Conservation (phyloP, 2,797 vertebrate species). For the Masticophis lateralis region DNA sequence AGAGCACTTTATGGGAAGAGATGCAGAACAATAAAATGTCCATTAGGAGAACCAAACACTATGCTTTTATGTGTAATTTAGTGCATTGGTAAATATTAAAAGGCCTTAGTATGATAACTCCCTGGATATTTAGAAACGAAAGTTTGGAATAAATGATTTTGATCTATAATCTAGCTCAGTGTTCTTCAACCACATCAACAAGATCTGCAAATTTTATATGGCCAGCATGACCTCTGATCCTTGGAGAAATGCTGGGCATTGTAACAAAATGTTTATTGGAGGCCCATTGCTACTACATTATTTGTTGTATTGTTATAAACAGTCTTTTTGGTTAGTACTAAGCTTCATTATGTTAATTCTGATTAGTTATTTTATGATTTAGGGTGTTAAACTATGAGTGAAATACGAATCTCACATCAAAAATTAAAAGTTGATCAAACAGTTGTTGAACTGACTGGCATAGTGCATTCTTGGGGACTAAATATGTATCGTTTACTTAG, state of each 20-base stretch:
- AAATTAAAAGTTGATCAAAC: neutral
- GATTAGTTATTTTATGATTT: neutral
- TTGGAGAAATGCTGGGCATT: neutral
- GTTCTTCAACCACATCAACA: neutral
- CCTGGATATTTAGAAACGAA: neutral
- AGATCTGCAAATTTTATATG: neutral
- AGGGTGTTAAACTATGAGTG: neutral
- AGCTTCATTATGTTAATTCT: neutral
- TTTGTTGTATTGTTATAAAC: neutral
- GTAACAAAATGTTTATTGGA: neutral
- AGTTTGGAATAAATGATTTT: neutral
- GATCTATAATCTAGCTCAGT: neutral
- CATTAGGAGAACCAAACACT: conserved; percentile 18
- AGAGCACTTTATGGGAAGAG: conserved; percentile 7
- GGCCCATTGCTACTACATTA: neutral
- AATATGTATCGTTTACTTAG: neutral
- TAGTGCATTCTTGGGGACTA: neutral
- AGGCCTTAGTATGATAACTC: neutral
- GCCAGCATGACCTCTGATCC: neutral
- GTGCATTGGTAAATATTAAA: conserved; percentile 16
- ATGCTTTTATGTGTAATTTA: conserved; percentile 8
- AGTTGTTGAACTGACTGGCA: neutral
- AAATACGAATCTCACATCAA: neutral
- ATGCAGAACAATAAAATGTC: conserved; percentile 18
- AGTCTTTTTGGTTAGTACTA: neutral